Conservation (phyloP, 53 echinoderm and acorn worm genomes). For the Crossaster papposus region DNA sequence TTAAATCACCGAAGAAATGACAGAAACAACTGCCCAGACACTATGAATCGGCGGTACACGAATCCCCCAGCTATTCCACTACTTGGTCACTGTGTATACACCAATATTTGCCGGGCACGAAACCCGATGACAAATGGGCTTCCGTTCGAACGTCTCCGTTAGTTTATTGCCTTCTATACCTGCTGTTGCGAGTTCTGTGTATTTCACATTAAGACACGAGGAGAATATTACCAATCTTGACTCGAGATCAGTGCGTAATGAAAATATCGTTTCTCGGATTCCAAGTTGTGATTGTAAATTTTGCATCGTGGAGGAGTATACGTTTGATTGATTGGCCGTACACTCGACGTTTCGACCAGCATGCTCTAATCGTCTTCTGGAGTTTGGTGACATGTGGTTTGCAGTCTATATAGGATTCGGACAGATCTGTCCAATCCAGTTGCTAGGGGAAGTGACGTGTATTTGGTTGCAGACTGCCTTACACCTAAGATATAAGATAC, state of each 20-base stretch:
- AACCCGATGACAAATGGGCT: not conserved
- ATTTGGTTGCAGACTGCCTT: too few species aligned
- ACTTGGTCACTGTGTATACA: not conserved
- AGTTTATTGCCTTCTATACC: not conserved
- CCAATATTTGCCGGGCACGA: constrained; percentile 18
- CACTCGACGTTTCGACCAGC: too few species aligned
- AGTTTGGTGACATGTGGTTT: too few species aligned
- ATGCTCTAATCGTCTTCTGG: too few species aligned
- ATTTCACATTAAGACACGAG: not conserved
- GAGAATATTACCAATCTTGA: not conserved
- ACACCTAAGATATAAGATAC: too few species aligned
- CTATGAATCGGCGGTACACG: not conserved
- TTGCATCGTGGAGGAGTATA: not conserved
- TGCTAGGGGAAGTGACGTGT: too few species aligned
- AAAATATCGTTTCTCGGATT: not conserved
- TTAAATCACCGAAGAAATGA: not conserved
- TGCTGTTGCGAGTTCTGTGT: not conserved
- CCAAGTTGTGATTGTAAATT: not conserved
- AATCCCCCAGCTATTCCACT: not conserved
- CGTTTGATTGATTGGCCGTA: too few species aligned
- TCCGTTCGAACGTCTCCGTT: not conserved
- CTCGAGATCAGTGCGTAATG: constrained; percentile 7
- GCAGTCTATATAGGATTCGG: too few species aligned
- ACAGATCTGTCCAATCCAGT: too few species aligned
- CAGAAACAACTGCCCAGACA: not conserved